Percentiles rank a stretch among this genome's conserved stretches.
Evolutionary conservation across 2,888 invertebrate species (phyloP).

Genomic region (Isotomurus palustris): DNA sequence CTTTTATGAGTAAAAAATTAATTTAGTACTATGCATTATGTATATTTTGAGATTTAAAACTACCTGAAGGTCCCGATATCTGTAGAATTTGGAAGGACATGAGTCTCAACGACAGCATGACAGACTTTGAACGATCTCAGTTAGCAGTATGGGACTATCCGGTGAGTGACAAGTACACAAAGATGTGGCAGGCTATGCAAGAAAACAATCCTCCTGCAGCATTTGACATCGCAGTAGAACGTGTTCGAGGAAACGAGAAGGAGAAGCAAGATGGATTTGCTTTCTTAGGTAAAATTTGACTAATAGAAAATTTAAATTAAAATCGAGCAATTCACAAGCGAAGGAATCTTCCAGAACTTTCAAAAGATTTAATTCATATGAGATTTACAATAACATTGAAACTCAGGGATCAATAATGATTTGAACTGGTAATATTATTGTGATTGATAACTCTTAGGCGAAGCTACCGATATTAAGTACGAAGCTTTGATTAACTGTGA

Average conservation of each 20-base stretch:
- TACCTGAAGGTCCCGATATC: not conserved
- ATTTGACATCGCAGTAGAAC: constrained; percentile 71
- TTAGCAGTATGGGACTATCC: constrained; percentile 99
- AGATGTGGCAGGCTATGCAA: constrained; percentile 96
- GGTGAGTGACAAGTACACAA: constrained; percentile 95
- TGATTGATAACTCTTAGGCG: constrained; percentile 64
- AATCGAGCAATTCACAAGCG: no score
- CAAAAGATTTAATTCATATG: no score
- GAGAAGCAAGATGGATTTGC: constrained; percentile 82
- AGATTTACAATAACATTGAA: no score
- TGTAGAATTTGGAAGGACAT: constrained; percentile 94
- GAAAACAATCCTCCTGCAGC: constrained; percentile 74
- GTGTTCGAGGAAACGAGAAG: constrained; percentile 58
- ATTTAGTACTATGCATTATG: not conserved
- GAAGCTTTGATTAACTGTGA: constrained; percentile 77
- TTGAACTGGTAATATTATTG: no score
- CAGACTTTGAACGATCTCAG: constrained; percentile 83
- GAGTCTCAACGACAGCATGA: constrained; percentile 88
- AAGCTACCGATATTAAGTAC: constrained; percentile 87
- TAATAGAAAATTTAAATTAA: no score
- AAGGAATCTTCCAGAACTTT: no score
- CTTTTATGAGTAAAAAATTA: constrained; percentile 83
- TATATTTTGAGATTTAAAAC: not conserved
- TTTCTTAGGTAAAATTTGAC: constrained; percentile 73
- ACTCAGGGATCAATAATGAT: no score